Base-by-base conservation (phyloP, 2,888 invertebrate species). In the Agrochola lota region DNA sequence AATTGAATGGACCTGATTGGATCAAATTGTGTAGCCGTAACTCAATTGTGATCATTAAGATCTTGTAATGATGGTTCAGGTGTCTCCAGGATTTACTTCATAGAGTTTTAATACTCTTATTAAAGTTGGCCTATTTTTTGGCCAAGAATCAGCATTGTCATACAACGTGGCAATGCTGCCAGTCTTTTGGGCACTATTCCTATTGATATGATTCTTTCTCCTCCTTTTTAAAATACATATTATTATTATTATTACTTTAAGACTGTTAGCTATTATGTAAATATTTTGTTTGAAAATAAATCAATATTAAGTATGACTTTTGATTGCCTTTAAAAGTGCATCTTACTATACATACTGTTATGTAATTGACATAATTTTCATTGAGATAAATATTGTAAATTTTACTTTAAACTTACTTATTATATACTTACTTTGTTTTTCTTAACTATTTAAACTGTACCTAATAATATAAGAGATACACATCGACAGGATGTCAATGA, bases 1-100 rank as follows among this genome's bases (percentile, higher is more conserved):
- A 85, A 84, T 71, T 85, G 78, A 84, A 82, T 85, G 78, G 71
- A 35, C 9, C 71, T 85, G 83, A 84, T 74, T 73, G 83, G 59
- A 85, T 83, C 62, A 74, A 85, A 84, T 71, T 74, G 71, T 75
- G 85, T 64, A 64, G 71, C 30, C 83, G 71, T 85, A 82, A 43
- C 60, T 83, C 82, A 73, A 74, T 59, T 62, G 43, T 59, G 57
- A 74, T 82, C 68, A 77, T 85, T 82, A 82, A 57, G 63, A 64
- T 62, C 64, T 43, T 55, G n/a, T 81, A 59, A 55, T 81, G 52
- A 66, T 46, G 23, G 23, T 26, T 26, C 7, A 60, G 11, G 59
- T 52, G 66, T 46, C 26, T 46, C 15, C 35, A 40, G 26, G 59
- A 66, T 60, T 66, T 46, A 74, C 20, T 2, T 66, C 17, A 35